phyloP scores from a whole-genome alignment of 2,888 invertebrate species.

The Xanthorhoe spadicearia region DNA sequence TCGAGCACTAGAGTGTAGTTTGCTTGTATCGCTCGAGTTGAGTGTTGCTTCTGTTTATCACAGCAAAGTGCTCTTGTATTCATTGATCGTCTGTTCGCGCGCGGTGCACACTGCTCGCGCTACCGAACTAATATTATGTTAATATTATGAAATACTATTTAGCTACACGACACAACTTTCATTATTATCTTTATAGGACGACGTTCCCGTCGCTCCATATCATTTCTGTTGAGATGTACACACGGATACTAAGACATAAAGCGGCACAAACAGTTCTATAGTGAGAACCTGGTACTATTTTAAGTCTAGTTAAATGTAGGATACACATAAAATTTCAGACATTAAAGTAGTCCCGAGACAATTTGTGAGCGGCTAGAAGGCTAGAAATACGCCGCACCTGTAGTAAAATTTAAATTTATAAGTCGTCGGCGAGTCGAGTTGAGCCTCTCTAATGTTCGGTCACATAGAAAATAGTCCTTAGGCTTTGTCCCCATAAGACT shows the following conservation, averaged over 20 bases:
- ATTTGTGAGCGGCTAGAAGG: not conserved
- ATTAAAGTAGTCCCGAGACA: not conserved
- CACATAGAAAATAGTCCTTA: not conserved
- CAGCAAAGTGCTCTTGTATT: constrained; percentile 28
- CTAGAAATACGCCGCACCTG: not conserved
- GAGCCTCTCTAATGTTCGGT: not conserved
- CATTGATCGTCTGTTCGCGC: constrained; percentile 26
- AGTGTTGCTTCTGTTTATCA: constrained; percentile 22
- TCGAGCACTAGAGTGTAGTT: constrained; percentile 1
- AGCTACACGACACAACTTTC: constrained; percentile 1
- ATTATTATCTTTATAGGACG: not conserved
- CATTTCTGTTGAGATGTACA: not conserved
- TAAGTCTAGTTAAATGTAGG: not conserved
- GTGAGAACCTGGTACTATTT: not conserved
- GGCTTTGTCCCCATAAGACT: too few relatives aligned
- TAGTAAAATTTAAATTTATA: not conserved
- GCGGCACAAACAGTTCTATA: not conserved
- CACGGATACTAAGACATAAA: not conserved
- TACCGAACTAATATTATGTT: constrained; percentile 26
- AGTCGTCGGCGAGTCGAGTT: not conserved
- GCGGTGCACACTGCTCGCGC: not conserved
- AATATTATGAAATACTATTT: constrained; percentile 33
- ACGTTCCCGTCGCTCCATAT: not conserved
- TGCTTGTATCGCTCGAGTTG: not conserved
- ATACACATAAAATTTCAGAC: not conserved